Evolutionary conservation across 2,888 invertebrate genomes (phyloP).

Genomic region (Synergus laeviventris): DNA sequence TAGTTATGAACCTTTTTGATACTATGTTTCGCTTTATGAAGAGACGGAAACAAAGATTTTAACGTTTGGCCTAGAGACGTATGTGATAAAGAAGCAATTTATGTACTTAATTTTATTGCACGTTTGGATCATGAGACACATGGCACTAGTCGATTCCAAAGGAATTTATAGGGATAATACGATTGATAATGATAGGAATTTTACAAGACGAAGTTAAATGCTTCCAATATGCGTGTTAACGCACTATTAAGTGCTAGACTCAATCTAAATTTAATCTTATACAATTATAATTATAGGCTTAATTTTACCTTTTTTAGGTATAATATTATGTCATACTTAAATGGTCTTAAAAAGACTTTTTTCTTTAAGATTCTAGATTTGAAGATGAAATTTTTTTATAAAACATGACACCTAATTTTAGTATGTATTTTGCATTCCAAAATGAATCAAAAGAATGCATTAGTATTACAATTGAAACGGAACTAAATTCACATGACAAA

Average conservation of each 20-base stretch:
- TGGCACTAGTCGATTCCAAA: slow-evolving; percentile 52
- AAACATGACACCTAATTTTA: background rate
- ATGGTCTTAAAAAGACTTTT: background rate
- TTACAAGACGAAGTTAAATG: background rate
- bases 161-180: slow-evolving; percentile 42
- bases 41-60: slow-evolving; percentile 49
- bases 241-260: background rate
- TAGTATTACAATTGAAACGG: background rate
- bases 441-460: background rate
- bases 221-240: background rate
- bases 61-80: slow-evolving; percentile 61
- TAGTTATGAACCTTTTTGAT: slow-evolving; percentile 19
- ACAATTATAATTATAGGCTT: background rate
- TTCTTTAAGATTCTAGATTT: background rate
- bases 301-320: background rate
- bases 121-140: slow-evolving; percentile 43
- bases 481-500: slow-evolving; percentile 45
- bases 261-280: background rate
- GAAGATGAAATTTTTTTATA: background rate
- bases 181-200: background rate
- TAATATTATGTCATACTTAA: slow-evolving; percentile 8
- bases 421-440: background rate
- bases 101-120: slow-evolving; percentile 66
- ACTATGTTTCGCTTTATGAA: slow-evolving; percentile 43
- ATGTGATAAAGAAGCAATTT: slow-evolving; percentile 71